phyloP scores from a whole-genome alignment of 2,888 invertebrate species.

The Melikaiella ostensackeni region DNA sequence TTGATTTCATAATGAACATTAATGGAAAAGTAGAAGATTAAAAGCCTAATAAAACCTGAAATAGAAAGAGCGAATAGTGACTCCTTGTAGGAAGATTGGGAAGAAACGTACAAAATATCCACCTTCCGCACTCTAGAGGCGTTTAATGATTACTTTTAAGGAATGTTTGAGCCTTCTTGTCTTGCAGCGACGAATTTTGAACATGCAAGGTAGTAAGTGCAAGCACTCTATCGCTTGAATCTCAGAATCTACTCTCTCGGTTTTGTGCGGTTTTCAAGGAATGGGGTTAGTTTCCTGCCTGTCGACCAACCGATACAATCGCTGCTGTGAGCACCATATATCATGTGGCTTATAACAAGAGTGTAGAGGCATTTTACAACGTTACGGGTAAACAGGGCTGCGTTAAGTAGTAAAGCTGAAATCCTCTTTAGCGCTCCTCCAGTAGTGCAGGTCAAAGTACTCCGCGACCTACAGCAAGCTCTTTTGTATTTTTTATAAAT shows the following conservation, averaged over 20 bases:
- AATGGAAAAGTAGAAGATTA: too few relatives aligned
- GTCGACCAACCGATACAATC: slow-evolving; percentile 65
- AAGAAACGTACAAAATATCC: background rate
- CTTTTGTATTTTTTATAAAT: slow-evolving; percentile 1
- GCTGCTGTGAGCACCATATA: slow-evolving; percentile 62
- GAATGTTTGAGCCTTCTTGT: background rate
- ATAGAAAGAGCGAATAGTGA: background rate
- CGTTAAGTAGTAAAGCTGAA: slow-evolving; percentile 64
- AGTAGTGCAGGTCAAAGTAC: slow-evolving; percentile 56
- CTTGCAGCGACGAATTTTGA: slow-evolving; percentile 43
- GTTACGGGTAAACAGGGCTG: slow-evolving; percentile 66
- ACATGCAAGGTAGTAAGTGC: slow-evolving; percentile 31
- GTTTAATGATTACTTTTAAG: background rate
- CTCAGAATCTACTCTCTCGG: background rate
- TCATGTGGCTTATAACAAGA: slow-evolving; percentile 70
- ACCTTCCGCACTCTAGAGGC: background rate
- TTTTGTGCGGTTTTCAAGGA: slow-evolving; percentile 41
- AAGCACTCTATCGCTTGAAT: slow-evolving; percentile 3
- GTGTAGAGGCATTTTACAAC: slow-evolving; percentile 58
- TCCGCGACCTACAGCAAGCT: slow-evolving; percentile 43
- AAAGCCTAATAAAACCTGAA: background rate
- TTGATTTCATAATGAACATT: background rate
- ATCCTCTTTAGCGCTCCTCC: slow-evolving; percentile 46
- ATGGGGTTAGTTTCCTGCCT: slow-evolving; percentile 62
- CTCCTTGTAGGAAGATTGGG: background rate